phyloP scores from a whole-genome alignment of 23 tunicate species.

The Styela clava region DNA sequence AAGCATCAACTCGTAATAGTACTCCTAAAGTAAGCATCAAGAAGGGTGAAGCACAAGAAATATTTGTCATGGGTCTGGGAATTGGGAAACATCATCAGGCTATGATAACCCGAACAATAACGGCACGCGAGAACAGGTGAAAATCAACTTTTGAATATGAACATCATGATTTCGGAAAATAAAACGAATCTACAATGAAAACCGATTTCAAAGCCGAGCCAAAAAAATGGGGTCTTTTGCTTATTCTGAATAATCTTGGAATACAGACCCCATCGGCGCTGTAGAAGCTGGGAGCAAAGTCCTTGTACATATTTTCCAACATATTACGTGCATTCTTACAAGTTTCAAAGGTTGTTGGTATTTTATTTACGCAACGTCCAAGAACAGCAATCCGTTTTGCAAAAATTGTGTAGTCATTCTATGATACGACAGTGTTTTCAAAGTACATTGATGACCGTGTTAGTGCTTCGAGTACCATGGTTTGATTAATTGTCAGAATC shows the following conservation, averaged over 20 bases:
- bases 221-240: neutral
- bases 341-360: neutral
- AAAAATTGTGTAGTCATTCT: conserved; percentile 6
- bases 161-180: too few relatives aligned
- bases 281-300: conserved; percentile 14
- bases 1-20: too few relatives aligned
- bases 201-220: neutral
- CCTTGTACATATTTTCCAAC: too few relatives aligned
- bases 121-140: neutral
- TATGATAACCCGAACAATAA: neutral
- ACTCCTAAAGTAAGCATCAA: too few relatives aligned
- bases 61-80: neutral
- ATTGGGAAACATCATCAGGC: neutral
- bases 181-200: neutral
- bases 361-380: neutral
- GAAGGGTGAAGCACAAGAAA: too few relatives aligned
- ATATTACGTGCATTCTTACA: neutral
- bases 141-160: too few relatives aligned
- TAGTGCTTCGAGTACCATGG: conserved; percentile 25
- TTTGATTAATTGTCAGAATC: neutral
- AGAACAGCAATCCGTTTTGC: too few relatives aligned
- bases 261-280: conserved; percentile 40
- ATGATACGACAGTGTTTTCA: too few relatives aligned
- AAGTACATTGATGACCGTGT: too few relatives aligned
- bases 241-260: too few relatives aligned